Base-by-base conservation (phyloP, 2,888 invertebrate genomes). In the Phanerotoma sp. region DNA sequence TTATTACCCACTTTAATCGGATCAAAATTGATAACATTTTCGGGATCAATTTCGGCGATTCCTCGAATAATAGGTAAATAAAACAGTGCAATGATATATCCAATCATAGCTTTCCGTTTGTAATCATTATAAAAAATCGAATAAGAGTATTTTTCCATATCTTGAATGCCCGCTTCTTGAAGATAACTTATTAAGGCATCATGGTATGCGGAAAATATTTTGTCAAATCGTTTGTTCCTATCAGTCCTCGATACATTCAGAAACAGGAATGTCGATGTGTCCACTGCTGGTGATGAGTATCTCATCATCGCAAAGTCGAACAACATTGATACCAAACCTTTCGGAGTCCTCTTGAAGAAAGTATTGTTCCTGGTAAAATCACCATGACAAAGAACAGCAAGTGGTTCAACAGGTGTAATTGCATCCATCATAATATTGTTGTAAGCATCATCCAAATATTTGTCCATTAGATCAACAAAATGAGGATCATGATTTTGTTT, bases 301-400 rank as follows among this genome's bases (percentile, higher is more conserved):
- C 55, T 53, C 0, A 73, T 44, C 21, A 67, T 21, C 0, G 70
- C 73, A 16, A 74, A 75, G 30, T 76, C 71, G 18, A 71, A 62
- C 9, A 71, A 16, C 52, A 61, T 63, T 2, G 59, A 59, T 13
- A 60, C 56, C 1, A 63, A 7, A 4, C 57, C 28, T 0, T 38
- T 60, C 9, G 46, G 51, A 5, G 16, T 53, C 25, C 48, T 40
- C 5, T 63, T 62, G 45, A 68, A 75, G 10, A 76, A 53, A 3
- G 65, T 42, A 45, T 75, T 76, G 48, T 71, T 70, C 28, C 67
- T 56, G 0, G 73, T 69, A 35, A 69, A 71, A 35, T 75, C 75
- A 1, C 75, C 75, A 44, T 75, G 75, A 49, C 72, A 68, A 2
- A 76, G 10, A 0, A 69, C 70, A 2, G 73, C 67, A 1, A 76